These are phyloP conservation scores for Tinea trinotella DNA, from an alignment of 2,888 invertebrate species.

Conservation along the genomic window DNA sequence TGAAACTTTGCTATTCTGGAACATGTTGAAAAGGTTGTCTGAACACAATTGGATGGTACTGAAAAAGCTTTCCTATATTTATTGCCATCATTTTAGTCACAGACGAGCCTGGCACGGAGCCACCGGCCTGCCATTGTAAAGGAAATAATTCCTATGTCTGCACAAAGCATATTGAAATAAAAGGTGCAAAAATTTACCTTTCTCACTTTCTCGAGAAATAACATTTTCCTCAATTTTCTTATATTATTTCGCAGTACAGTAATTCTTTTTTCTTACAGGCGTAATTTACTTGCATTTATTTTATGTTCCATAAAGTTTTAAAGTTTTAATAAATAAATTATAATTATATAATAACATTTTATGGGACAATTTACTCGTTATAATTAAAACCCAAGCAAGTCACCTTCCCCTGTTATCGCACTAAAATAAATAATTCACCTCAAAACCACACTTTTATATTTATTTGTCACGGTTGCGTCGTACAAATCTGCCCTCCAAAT, in stretches of 20 bases:
- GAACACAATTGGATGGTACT: slow-evolving; percentile 38
- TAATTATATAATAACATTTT: too few relatives aligned
- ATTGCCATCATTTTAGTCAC: slow-evolving; percentile 54
- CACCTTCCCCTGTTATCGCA: too few relatives aligned
- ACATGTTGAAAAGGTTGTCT: slow-evolving; percentile 32
- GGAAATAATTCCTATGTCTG: slow-evolving; percentile 45
- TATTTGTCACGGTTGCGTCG: slow-evolving; percentile 25
- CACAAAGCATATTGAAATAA: slow-evolving; percentile 29
- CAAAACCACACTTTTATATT: slow-evolving; percentile 27
- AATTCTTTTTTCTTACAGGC: too few relatives aligned
- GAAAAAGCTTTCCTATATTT: slow-evolving; percentile 49
- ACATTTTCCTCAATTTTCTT: neutral
- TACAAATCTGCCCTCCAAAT: slow-evolving; percentile 17
- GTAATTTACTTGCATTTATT: too few relatives aligned
- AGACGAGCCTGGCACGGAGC: slow-evolving; percentile 53
- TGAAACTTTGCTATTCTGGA: slow-evolving; percentile 21
- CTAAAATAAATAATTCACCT: slow-evolving; percentile 18
- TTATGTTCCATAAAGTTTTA: too few relatives aligned
- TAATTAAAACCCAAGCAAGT: too few relatives aligned
- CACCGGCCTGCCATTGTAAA: slow-evolving; percentile 39
- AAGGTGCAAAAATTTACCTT: slow-evolving; percentile 21
- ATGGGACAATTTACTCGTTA: too few relatives aligned
- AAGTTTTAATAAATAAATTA: too few relatives aligned
- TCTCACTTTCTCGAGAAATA: slow-evolving; percentile 15
- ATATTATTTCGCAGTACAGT: neutral